These are phyloP conservation scores for Basileuterus tristriatus DNA, from an alignment of 2,797 vertebrate species.

Conservation along the genomic window DNA sequence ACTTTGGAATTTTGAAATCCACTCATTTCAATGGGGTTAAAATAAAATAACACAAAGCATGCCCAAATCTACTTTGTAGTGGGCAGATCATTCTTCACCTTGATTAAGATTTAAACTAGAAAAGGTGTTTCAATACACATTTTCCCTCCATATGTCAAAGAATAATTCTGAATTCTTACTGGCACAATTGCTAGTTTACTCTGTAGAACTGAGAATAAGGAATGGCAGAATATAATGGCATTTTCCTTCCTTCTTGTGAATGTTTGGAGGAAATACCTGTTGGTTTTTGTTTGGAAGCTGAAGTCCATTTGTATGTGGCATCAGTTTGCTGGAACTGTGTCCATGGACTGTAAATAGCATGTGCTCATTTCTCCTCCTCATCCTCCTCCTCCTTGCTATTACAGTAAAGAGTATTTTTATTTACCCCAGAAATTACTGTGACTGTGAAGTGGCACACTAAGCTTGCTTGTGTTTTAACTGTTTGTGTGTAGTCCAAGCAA, in stretches of 20 bases:
- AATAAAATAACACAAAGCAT: background rate
- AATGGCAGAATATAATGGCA: background rate
- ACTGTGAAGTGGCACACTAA: background rate
- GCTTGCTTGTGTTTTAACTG: background rate
- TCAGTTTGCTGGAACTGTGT: background rate
- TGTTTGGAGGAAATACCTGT: background rate
- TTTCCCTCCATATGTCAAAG: background rate
- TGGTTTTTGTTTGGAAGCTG: background rate
- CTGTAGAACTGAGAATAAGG: background rate
- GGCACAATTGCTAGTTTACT: background rate
- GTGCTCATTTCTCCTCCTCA: background rate
- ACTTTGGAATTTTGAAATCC: background rate
- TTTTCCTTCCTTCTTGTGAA: background rate
- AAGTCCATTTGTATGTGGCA: background rate
- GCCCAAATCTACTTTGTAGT: background rate
- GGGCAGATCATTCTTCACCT: background rate
- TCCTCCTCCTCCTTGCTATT: background rate
- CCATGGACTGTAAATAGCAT: background rate
- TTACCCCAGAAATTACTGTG: background rate
- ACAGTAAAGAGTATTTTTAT: background rate
- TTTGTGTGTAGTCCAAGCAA: background rate
- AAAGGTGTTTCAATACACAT: background rate
- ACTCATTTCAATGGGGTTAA: background rate
- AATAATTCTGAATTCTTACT: background rate
- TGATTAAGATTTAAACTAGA: background rate